Conservation (phyloP, 2,113 vertebrate genomes). For the Nibea coibor region DNA sequence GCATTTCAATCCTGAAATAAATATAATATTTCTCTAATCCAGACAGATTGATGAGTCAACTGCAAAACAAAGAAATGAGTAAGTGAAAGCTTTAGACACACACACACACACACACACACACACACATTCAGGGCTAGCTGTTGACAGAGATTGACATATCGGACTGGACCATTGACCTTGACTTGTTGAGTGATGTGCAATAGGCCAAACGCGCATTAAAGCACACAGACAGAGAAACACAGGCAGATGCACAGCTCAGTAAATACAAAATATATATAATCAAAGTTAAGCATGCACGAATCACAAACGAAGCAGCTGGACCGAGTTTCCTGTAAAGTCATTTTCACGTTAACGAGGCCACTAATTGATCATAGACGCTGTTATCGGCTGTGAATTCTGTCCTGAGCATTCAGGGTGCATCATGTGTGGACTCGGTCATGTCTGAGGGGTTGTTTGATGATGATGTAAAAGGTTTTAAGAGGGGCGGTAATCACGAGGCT, state of each 20-base stretch:
- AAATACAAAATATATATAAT: neutral
- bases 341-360: neutral
- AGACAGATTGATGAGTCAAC: neutral
- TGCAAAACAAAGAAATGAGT: neutral
- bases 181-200: slow-evolving; percentile 8
- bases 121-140: neutral
- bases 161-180: slow-evolving; percentile 43
- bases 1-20: neutral
- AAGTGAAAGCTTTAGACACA: neutral
- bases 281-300: no score
- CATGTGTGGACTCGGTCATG: no score
- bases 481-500: no score
- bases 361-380: neutral
- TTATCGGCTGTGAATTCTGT: neutral
- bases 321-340: no score
- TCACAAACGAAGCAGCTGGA: neutral
- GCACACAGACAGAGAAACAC: slow-evolving; percentile 2
- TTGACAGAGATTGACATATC: slow-evolving; percentile 40
- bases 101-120: neutral
- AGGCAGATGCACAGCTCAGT: neutral
- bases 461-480: no score
- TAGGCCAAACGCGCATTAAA: neutral
- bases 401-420: neutral
- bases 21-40: neutral
- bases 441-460: no score